A percentile compares a stretch with the other conserved stretches of the same genome.
These are phyloP conservation scores for Drosophila insularis DNA, from an alignment of 1,140 invertebrate species.

Conservation along the genomic window DNA sequence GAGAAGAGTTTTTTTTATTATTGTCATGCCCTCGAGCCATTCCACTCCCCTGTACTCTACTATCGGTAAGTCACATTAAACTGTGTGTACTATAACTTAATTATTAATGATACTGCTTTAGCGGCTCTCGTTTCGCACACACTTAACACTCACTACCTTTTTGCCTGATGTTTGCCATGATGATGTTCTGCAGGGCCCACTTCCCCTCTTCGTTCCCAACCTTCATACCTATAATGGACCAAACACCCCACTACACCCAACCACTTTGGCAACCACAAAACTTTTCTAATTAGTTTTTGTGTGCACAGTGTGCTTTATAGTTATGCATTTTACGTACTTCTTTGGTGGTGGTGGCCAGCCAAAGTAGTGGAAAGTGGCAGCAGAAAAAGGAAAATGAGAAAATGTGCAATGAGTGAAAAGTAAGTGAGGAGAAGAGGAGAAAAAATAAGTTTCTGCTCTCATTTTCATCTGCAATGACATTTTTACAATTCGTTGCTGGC, in stretches of 20 bases:
- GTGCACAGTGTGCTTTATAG: conserved; percentile 59
- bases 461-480: conserved; percentile 51
- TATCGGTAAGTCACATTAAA: conserved; percentile 12
- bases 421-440: neutral
- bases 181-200: neutral
- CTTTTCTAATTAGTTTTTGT: conserved; percentile 64
- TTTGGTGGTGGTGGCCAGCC: conserved; percentile 19
- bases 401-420: neutral
- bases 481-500: conserved; percentile 51
- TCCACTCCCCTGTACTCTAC: neutral
- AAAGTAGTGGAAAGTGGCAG: conserved; percentile 24
- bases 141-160: conserved; percentile 44
- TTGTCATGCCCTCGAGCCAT: neutral
- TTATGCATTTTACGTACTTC: conserved; percentile 47
- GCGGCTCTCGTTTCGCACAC: conserved; percentile 39
- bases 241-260: neutral
- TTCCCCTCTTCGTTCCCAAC: neutral
- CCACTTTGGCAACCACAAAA: conserved; percentile 50
- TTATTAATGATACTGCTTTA: conserved; percentile 44
- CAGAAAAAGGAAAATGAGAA: conserved; percentile 11
- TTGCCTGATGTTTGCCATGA: neutral
- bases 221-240: neutral
- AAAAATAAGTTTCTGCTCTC: conserved; percentile 33
- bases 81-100: conserved; percentile 46
- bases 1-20: neutral